Percentiles rank a stretch among this genome's conserved stretches.
Conservation (phyloP, 2,113 vertebrate species). For the Xiphophorus maculatus region DNA sequence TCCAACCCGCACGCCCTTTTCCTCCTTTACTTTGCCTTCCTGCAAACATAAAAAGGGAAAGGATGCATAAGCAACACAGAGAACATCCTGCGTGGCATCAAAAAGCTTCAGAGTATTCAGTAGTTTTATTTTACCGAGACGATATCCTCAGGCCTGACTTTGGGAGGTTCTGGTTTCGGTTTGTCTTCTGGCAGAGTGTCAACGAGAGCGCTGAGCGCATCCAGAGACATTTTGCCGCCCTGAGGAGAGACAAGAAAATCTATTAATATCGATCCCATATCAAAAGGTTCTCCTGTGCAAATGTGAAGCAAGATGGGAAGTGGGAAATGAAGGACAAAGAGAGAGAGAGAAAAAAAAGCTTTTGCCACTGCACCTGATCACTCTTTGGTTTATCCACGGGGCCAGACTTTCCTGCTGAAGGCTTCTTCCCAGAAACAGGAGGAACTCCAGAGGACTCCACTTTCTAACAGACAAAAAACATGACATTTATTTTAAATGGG, state of each 20-base stretch:
- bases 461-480: slow-evolving; percentile 40
- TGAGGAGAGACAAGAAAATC: slow-evolving; percentile 26
- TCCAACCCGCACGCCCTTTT: slow-evolving; percentile 74
- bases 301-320: not conserved
- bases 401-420: slow-evolving; percentile 8
- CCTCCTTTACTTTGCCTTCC: slow-evolving; percentile 60
- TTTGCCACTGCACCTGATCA: not conserved
- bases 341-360: too few species aligned
- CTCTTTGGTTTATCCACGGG: not conserved
- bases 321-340: not conserved
- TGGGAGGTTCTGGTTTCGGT: slow-evolving; percentile 59
- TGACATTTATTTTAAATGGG: not conserved
- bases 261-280: not conserved
- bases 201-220: slow-evolving; percentile 67
- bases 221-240: slow-evolving; percentile 58
- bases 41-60: slow-evolving; percentile 14
- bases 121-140: slow-evolving; percentile 57
- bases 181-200: slow-evolving; percentile 51
- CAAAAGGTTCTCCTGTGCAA: too few species aligned
- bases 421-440: slow-evolving; percentile 42
- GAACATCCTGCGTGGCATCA: not conserved
- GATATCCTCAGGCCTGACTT: slow-evolving; percentile 72
- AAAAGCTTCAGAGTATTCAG: too few species aligned
- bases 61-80: not conserved
- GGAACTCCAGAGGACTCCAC: slow-evolving; percentile 35